phyloP scores from a whole-genome alignment of 2,113 vertebrate genomes.

The Pelmatolapia mariae region DNA sequence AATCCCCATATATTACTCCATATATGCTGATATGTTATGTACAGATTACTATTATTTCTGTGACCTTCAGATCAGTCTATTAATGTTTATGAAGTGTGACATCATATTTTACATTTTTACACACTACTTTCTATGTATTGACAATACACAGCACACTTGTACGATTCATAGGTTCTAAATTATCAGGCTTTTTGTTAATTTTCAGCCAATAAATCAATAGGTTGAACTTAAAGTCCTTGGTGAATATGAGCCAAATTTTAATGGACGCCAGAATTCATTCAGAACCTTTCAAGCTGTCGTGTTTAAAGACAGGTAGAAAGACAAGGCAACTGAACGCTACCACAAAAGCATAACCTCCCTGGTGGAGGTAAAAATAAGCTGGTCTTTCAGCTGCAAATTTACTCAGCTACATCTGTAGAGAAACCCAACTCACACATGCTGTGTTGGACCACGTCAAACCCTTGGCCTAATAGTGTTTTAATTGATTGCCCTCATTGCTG shows the following conservation, averaged over 20 bases:
- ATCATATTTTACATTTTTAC: neutral
- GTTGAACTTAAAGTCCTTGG: neutral
- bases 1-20: neutral
- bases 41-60: rapidly evolving
- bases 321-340: neutral
- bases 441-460: slow-evolving; percentile 23
- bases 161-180: neutral
- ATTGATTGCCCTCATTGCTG: slow-evolving; percentile 52
- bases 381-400: neutral
- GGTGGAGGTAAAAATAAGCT: neutral
- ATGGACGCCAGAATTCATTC: neutral
- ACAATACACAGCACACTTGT: neutral
- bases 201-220: neutral
- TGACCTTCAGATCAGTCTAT: neutral
- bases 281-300: neutral
- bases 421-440: neutral
- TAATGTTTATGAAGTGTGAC: neutral
- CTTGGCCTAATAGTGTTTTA: slow-evolving; percentile 49
- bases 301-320: neutral
- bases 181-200: neutral
- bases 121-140: neutral
- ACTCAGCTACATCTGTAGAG: neutral
- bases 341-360: neutral
- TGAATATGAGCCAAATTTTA: neutral
- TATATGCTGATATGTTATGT: neutral